phyloP scores from a whole-genome alignment of 1,140 invertebrate genomes.

The Oryctes rhinoceros region DNA sequence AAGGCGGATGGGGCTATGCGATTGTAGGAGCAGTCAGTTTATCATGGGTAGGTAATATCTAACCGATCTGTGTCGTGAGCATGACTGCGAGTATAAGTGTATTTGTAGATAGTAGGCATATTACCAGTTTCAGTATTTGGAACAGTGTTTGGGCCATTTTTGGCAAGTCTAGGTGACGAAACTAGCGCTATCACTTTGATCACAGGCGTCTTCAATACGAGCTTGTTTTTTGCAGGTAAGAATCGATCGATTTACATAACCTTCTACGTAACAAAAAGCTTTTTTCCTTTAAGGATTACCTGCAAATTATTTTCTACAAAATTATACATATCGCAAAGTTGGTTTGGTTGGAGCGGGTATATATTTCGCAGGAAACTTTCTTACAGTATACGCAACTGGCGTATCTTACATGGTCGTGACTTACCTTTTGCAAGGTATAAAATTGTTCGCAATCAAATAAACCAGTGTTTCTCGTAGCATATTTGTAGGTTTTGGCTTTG shows the following conservation, averaged over 20 bases:
- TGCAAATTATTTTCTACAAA: slow-evolving; percentile 65
- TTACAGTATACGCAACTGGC: slow-evolving; percentile 65
- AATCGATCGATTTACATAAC: background rate
- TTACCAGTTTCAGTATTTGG: slow-evolving; percentile 70
- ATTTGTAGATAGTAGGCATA: slow-evolving; percentile 62
- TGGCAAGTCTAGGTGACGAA: slow-evolving; percentile 68
- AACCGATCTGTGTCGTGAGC: background rate
- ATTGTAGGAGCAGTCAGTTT: slow-evolving; percentile 41
- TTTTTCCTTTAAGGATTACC: slow-evolving; percentile 54
- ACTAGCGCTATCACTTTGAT: slow-evolving; percentile 68
- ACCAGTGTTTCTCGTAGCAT: background rate
- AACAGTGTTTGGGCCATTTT: slow-evolving; percentile 71
- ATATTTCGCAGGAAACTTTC: slow-evolving; percentile 63
- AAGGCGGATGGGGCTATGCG: slow-evolving; percentile 49
- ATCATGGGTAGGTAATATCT: slow-evolving; percentile 33
- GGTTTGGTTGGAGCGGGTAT: slow-evolving; percentile 66
- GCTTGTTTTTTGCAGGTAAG: slow-evolving; percentile 67
- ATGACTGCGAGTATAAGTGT: background rate
- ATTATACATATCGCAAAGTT: slow-evolving; percentile 64
- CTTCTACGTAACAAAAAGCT: background rate
- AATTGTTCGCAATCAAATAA: background rate
- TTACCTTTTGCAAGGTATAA: slow-evolving; percentile 50
- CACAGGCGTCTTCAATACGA: slow-evolving; percentile 68
- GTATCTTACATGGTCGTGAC: slow-evolving; percentile 63
- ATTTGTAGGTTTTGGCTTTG: slow-evolving; percentile 63